Percentiles rank a stretch among this genome's conserved stretches.
These are phyloP conservation scores for Dendrocopos noguchii DNA, from an alignment of 2,113 vertebrate species.

Conservation along the genomic window DNA sequence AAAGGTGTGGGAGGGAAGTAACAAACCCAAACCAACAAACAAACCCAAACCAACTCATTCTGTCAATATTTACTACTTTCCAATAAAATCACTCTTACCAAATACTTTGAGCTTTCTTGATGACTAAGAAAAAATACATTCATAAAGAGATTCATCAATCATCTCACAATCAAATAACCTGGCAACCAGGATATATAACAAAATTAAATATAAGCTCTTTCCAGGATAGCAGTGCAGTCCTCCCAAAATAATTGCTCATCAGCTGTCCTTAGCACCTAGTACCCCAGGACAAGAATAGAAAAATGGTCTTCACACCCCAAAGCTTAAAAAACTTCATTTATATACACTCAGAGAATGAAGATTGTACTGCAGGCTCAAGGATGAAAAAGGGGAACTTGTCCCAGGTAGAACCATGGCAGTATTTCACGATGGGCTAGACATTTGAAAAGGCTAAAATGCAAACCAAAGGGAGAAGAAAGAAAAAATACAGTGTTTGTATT, in stretches of 20 bases:
- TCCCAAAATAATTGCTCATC: not conserved
- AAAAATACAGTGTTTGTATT: not conserved
- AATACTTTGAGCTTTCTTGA: slow-evolving; percentile 54
- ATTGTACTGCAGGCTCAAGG: not conserved
- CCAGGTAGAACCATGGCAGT: not conserved
- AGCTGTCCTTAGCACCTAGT: slow-evolving; percentile 7
- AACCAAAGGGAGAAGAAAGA: not conserved
- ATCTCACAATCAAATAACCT: slow-evolving; percentile 52
- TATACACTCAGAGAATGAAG: slow-evolving; percentile 8
- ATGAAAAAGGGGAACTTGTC: not conserved
- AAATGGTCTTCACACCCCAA: slow-evolving; percentile 29
- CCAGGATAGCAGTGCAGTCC: not conserved
- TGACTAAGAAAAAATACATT: slow-evolving; percentile 31
- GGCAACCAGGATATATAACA: not conserved
- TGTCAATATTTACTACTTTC: slow-evolving; percentile 13
- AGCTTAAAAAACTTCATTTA: slow-evolving; percentile 54
- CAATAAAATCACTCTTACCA: slow-evolving; percentile 35
- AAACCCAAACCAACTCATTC: not conserved
- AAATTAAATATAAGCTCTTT: slow-evolving; percentile 44
- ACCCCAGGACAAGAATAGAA: slow-evolving; percentile 6
- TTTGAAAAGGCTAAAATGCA: slow-evolving; percentile 27
- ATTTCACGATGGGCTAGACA: not conserved
- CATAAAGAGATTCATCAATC: slow-evolving; percentile 39
- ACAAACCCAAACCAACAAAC: not conserved
- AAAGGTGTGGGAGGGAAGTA: not conserved